Base-by-base conservation (phyloP, 1,140 invertebrate species). In the Lucilia sericata region DNA sequence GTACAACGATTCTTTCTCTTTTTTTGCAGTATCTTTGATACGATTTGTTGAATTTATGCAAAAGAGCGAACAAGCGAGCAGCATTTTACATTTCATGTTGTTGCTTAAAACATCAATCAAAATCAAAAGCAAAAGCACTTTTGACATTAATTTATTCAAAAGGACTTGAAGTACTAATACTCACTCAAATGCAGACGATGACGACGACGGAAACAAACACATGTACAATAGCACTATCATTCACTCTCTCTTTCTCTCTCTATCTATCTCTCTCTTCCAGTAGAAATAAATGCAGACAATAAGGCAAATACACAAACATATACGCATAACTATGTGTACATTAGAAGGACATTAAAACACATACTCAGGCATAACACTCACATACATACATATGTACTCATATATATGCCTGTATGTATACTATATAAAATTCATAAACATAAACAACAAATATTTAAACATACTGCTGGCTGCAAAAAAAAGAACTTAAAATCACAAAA, bases 61-160 rank as follows among this genome's bases (percentile, higher is more conserved):
- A 55, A 30, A 55, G 51, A 55, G 12, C 51, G 17, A 55, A 55
- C 42, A 42, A 42, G 12, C 51, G 17, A 55, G 14, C 42, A 42
- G 10, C 51, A 55, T n/a, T 30, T 30, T 3, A 55, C 51, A 55
- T 10, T 55, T 55, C 51, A 75, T 84, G 85, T 88, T 84, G 85
- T 88, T 55, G 51, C 13, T 70, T 70, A 87, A 89, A 90, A 88
- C 88, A 90, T 90, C 88, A 90, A 90, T 90, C 88, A 90, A 90
- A 90, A 90, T 90, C 88, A 90, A 89, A 88, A 87, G 88, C 88
- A 87, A 89, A 89, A 90, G 88, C 86, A 89, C 88, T 90, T 90
- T 87, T 90, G 88, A 90, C 88, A 87, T 90, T 90, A 90, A 90
- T 90, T 90, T 90, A 90, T 90, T 90, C 88, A 90, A 90, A 90